Percentiles rank a stretch among this genome's conserved stretches.
These are phyloP conservation scores for Anoplophora glabripennis DNA, from an alignment of 1,140 invertebrate genomes.

Conservation along the genomic window DNA sequence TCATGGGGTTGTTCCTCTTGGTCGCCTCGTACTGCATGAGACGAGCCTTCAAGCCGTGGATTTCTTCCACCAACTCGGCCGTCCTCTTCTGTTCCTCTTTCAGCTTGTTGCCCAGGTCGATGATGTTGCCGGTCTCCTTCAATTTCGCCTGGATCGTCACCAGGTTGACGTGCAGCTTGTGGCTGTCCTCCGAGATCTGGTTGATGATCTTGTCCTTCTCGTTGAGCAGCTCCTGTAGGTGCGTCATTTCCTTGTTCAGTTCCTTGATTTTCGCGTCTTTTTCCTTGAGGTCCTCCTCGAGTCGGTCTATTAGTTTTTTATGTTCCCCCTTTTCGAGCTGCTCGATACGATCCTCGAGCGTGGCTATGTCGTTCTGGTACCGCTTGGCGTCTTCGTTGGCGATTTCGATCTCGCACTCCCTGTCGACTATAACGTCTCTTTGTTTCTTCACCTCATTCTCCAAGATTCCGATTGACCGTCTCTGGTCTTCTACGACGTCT, in stretches of 20 bases:
- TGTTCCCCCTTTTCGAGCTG: slow-evolving; percentile 38
- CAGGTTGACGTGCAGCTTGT: slow-evolving; percentile 51
- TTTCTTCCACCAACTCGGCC: slow-evolving; percentile 46
- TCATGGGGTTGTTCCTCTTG: slow-evolving; percentile 28
- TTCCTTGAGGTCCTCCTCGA: slow-evolving; percentile 39
- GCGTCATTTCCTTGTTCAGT: slow-evolving; percentile 56
- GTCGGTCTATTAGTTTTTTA: slow-evolving; percentile 20
- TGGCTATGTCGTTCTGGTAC: slow-evolving; percentile 48
- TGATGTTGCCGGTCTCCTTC: slow-evolving; percentile 51
- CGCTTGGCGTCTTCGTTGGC: slow-evolving; percentile 51
- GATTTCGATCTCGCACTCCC: slow-evolving; percentile 54
- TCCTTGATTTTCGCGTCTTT: slow-evolving; percentile 46
- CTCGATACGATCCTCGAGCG: slow-evolving; percentile 19
- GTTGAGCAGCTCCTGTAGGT: slow-evolving; percentile 58
- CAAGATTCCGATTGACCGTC: slow-evolving; percentile 46
- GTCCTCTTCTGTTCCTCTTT: slow-evolving; percentile 46
- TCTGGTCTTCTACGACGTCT: slow-evolving; percentile 49
- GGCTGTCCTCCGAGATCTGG: slow-evolving; percentile 55
- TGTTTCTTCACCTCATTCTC: slow-evolving; percentile 25
- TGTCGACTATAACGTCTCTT: slow-evolving; percentile 45
- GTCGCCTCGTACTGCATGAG: slow-evolving; percentile 40
- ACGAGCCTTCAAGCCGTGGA: slow-evolving; percentile 41
- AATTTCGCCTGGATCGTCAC: slow-evolving; percentile 55
- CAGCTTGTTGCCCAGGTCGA: slow-evolving; percentile 45
- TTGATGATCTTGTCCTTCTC: slow-evolving; percentile 56